phyloP scores from a whole-genome alignment of 2,888 invertebrate genomes.

The Pachycephus smyrnensis region DNA sequence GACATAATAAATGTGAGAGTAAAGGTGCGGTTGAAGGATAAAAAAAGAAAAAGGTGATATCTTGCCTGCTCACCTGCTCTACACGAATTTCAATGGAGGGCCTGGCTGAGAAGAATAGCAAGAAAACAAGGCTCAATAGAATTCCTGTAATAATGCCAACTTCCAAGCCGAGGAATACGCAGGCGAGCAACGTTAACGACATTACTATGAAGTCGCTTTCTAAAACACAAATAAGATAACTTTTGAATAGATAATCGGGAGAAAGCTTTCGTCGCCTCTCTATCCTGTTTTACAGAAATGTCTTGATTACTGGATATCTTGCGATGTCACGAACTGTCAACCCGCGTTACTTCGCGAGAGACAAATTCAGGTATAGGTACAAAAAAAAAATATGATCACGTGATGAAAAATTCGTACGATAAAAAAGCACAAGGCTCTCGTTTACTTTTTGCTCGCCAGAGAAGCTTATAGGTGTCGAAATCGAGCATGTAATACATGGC shows the following conservation, averaged over 20 bases:
- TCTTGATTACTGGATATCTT: not conserved
- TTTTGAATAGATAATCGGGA: not conserved
- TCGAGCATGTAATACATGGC: slow-evolving; percentile 73
- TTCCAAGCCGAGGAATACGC: slow-evolving; percentile 73
- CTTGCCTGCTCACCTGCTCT: slow-evolving; percentile 38
- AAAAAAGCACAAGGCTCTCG: not conserved
- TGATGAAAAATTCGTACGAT: not conserved
- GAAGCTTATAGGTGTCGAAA: slow-evolving; percentile 63
- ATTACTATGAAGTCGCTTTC: slow-evolving; percentile 73
- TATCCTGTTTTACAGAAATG: not conserved
- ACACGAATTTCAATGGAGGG: slow-evolving; percentile 59
- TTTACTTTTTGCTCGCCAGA: slow-evolving; percentile 70
- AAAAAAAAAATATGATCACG: not conserved
- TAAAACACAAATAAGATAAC: slow-evolving; percentile 54
- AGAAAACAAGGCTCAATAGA: slow-evolving; percentile 67
- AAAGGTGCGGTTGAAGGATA: not conserved
- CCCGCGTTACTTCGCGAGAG: not conserved
- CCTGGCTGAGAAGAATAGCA: slow-evolving; percentile 70
- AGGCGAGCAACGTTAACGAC: slow-evolving; percentile 70
- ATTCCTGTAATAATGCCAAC: slow-evolving; percentile 76
- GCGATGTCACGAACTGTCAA: not conserved
- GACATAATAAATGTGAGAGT: too few species aligned
- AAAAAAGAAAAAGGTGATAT: not conserved
- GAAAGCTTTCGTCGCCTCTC: not conserved
- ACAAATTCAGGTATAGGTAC: not conserved